Percentiles rank a stretch among this genome's conserved stretches.
These are phyloP conservation scores for Cephalopholis sonnerati DNA, from an alignment of 2,113 vertebrate species.

Conservation along the genomic window DNA sequence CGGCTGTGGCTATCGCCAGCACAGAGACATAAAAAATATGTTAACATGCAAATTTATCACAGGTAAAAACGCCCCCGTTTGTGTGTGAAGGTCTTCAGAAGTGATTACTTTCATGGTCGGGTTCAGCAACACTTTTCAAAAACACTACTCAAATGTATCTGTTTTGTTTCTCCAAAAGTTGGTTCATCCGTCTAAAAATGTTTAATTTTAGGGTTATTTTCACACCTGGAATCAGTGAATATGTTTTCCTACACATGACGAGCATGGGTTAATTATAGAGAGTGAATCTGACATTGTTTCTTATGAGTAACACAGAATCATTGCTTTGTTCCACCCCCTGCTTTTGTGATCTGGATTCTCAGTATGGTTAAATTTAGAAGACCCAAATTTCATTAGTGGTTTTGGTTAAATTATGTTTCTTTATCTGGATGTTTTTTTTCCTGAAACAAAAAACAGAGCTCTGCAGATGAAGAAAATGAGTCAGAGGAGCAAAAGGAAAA, in stretches of 20 bases:
- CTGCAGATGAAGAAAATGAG: neutral
- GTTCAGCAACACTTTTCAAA: neutral
- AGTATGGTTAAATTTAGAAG: neutral
- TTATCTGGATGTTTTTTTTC: neutral
- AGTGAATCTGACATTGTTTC: neutral
- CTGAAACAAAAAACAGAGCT: neutral
- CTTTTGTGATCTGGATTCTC: neutral
- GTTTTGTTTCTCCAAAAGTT: neutral
- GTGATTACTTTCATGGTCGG: neutral
- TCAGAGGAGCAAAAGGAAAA: neutral
- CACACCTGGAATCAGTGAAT: neutral
- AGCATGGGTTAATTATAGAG: neutral
- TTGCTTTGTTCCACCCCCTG: neutral
- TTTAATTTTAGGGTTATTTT: neutral
- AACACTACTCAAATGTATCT: neutral
- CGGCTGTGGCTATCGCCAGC: too few relatives aligned
- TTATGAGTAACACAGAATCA: neutral
- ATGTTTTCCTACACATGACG: neutral
- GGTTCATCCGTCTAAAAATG: neutral
- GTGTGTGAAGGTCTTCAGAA: neutral
- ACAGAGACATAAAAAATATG: too few relatives aligned
- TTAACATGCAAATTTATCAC: too few relatives aligned
- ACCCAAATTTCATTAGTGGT: neutral
- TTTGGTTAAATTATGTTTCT: neutral
- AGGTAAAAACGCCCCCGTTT: too few relatives aligned